phyloP scores from a whole-genome alignment of 1,140 invertebrate species.

The Heliconius nattereri region DNA sequence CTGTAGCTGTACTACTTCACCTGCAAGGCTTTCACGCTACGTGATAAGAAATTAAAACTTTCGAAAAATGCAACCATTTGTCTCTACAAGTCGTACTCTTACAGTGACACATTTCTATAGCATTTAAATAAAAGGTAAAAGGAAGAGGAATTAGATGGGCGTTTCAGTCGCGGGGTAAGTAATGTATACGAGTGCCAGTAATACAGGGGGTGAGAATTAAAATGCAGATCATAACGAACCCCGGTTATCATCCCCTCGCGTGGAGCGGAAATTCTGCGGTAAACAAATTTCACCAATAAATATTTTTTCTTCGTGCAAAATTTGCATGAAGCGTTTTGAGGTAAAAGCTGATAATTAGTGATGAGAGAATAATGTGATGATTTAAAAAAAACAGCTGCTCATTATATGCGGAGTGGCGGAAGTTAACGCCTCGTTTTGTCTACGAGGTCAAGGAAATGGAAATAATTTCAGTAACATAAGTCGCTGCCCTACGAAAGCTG shows the following conservation, averaged over 20 bases:
- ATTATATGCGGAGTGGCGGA: too few relatives aligned
- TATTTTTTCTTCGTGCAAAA: conserved; percentile 41
- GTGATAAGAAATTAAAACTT: background rate
- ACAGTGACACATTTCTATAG: background rate
- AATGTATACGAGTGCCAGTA: background rate
- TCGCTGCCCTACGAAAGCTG: too few relatives aligned
- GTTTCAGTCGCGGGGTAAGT: background rate
- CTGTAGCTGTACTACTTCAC: background rate
- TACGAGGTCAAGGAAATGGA: too few relatives aligned
- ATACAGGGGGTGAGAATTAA: conserved; percentile 24
- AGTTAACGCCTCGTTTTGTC: too few relatives aligned
- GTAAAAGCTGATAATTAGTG: background rate
- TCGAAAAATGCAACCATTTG: background rate
- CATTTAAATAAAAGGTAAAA: background rate
- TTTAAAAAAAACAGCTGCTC: background rate
- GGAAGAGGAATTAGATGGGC: conserved; percentile 6
- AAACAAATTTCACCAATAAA: conserved; percentile 48
- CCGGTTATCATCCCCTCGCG: conserved; percentile 28
- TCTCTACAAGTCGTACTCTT: background rate
- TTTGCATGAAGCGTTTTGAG: conserved; percentile 16
- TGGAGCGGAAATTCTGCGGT: conserved; percentile 40
- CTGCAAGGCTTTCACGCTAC: background rate
- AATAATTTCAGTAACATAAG: too few relatives aligned
- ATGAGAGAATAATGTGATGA: background rate
- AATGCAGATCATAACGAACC: conserved; percentile 34